Base-by-base conservation (phyloP, 2,113 vertebrate genomes). In the Nansenia antarctica region DNA sequence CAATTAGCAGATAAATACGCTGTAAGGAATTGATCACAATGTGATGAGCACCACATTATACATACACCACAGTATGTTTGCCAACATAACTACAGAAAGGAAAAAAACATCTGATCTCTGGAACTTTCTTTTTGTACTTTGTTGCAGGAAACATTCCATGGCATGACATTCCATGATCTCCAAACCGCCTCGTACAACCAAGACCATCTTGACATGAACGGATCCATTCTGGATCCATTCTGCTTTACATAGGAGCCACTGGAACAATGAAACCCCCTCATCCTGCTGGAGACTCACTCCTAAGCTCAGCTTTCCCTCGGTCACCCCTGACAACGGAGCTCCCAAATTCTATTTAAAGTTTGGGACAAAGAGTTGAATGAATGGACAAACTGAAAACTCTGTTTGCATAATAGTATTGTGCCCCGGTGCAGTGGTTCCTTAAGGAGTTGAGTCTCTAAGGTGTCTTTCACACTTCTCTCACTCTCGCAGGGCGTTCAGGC, bases 371-470 rank as follows among this genome's bases (percentile, higher is more conserved):
- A 9, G 8, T 34, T n/a, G 47, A 53, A 65, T 22, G 63, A 53
- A 22, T 12, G 5, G 6, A 5, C n/a, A 65, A 65, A 53, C 47
- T 22, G 45, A 31, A 53, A 65, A 65, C 29, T 0, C 20, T 35
- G 20, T 65, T 53, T 20, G 30, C 47, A 53, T 53, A 65, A 65
- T 32, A 29, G 42, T 30, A 53, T 53, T 53, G 63, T 53, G 63
- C 29, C 9, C 20, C 24, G 8, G 8, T 3, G 47, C 45, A 53
- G 18, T 22, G 47, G 45, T 22, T 32, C 11, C 31, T 53, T 64
- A 47, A 49, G 62, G 24, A 20, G 15, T 29, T 20, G 15, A 7
- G 26, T 24, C 20, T 37, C 35, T 12, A 12, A 42, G 15, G 32
- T 27, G 35, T 32, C 45, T 14, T 22, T 26, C 39, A 64, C 5